These are phyloP conservation scores for Congeria kusceri DNA, from an alignment of 2,888 invertebrate species.

Conservation along the genomic window DNA sequence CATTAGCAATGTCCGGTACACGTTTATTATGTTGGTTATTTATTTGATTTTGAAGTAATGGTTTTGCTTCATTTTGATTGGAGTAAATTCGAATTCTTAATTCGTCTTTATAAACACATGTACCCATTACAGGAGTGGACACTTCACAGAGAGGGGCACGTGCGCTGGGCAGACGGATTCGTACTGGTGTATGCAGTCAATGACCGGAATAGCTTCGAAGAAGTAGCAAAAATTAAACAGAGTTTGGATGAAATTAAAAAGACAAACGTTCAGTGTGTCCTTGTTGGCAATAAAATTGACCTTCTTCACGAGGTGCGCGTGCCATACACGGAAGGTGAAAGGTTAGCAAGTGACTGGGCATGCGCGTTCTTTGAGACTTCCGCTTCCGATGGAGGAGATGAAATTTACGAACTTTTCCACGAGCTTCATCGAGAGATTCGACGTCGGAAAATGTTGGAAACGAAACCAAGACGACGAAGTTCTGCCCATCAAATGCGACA, in stretches of 20 bases:
- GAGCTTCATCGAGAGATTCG: constrained; percentile 83
- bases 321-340: constrained; percentile 78
- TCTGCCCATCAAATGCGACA: constrained; percentile 81
- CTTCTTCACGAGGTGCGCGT: constrained; percentile 80
- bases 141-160: constrained; percentile 77
- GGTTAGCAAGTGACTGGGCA: constrained; percentile 80
- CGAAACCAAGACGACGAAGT: constrained; percentile 80
- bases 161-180: constrained; percentile 83
- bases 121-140: constrained; percentile 77
- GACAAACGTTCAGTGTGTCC: constrained; percentile 80
- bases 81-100: too few species aligned
- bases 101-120: too few species aligned
- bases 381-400: constrained; percentile 83
- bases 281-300: constrained; percentile 83
- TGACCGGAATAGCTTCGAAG: constrained; percentile 81
- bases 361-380: constrained; percentile 84
- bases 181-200: constrained; percentile 82
- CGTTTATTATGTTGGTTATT: too few species aligned
- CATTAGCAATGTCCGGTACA: too few species aligned
- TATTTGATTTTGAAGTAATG: too few species aligned
- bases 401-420: constrained; percentile 83
- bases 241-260: constrained; percentile 80
- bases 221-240: constrained; percentile 75
- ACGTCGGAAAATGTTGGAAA: constrained; percentile 78
- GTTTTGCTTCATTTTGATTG: too few species aligned